These are phyloP conservation scores for Ammospiza nelsoni DNA, from an alignment of 2,113 vertebrate species.

Conservation along the genomic window DNA sequence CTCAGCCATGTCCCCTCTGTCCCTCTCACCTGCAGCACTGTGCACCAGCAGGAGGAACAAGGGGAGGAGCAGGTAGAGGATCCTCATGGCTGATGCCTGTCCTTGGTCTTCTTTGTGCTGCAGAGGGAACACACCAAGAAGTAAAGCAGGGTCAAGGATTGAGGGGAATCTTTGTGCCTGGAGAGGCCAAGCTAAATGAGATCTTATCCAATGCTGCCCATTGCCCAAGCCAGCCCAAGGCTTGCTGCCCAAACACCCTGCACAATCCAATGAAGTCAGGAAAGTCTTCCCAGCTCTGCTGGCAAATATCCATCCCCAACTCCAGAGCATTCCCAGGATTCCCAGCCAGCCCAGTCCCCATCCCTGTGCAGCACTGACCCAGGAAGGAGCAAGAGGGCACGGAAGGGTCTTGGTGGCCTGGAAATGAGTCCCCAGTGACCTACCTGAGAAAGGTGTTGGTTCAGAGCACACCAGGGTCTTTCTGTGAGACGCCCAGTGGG, in stretches of 20 bases:
- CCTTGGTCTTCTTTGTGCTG: neutral
- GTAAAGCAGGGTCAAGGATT: neutral
- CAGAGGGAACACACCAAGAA: neutral
- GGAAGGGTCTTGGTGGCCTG: too few species aligned
- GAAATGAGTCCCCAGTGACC: too few species aligned
- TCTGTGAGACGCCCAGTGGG: too few species aligned
- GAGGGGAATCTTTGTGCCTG: neutral
- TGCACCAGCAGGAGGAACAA: neutral
- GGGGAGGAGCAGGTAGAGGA: slow-evolving; percentile 7
- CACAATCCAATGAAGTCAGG: neutral
- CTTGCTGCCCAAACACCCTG: neutral
- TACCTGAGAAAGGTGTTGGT: too few species aligned
- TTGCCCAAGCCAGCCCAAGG: neutral
- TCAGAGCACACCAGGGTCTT: too few species aligned
- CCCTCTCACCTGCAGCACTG: neutral
- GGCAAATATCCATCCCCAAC: too few species aligned
- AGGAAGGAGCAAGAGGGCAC: too few species aligned
- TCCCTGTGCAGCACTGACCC: too few species aligned
- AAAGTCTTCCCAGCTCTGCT: too few species aligned
- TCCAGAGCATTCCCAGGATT: neutral
- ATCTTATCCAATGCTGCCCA: accelerated
- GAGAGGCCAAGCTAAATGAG: accelerated
- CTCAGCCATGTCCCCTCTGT: neutral
- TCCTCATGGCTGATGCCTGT: neutral
- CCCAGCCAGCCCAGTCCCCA: too few species aligned